Evolutionary conservation across 1,140 invertebrate species (phyloP).

Genomic region (Drosophila ambigua): DNA sequence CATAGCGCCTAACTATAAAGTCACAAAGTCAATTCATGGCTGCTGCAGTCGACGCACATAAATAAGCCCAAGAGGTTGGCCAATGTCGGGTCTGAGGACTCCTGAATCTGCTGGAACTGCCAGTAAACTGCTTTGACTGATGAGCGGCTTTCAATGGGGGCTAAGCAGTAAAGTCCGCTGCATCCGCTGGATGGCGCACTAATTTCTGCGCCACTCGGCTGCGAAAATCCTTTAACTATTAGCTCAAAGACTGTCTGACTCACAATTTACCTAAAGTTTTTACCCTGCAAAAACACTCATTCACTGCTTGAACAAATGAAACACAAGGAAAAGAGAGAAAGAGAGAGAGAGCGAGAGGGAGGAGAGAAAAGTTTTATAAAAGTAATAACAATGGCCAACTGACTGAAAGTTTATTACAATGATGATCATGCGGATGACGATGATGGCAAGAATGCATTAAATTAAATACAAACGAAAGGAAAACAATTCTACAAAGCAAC

Average conservation of each 20-base stretch:
- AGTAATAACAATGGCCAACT: constrained; percentile 60
- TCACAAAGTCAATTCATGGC: constrained; percentile 72
- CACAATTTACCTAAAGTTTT: constrained; percentile 39
- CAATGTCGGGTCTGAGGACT: constrained; percentile 17
- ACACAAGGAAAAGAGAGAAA: constrained; percentile 15
- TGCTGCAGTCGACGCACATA: constrained; percentile 73
- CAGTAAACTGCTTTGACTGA: constrained; percentile 55
- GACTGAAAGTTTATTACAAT: constrained; percentile 55
- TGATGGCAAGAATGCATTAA: constrained; percentile 69
- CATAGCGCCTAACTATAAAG: constrained; percentile 53
- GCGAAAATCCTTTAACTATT: constrained; percentile 19
- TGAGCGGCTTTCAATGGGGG: constrained; percentile 32
- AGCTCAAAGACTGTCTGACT: constrained; percentile 13
- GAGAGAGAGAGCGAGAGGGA: not conserved
- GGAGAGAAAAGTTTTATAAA: constrained; percentile 45
- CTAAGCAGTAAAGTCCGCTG: constrained; percentile 9
- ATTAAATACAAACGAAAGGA: constrained; percentile 69
- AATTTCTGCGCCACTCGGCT: constrained; percentile 28
- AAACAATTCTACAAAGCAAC: constrained; percentile 41
- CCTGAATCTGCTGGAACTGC: not conserved
- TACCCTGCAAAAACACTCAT: constrained; percentile 31
- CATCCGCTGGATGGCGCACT: constrained; percentile 33
- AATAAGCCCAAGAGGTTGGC: constrained; percentile 61
- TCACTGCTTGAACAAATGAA: not conserved
- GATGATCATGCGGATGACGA: constrained; percentile 23